Percentiles rank a stretch among this genome's conserved stretches.
phyloP scores from a whole-genome alignment of 1,140 invertebrate species.

The Drosophila serrata region DNA sequence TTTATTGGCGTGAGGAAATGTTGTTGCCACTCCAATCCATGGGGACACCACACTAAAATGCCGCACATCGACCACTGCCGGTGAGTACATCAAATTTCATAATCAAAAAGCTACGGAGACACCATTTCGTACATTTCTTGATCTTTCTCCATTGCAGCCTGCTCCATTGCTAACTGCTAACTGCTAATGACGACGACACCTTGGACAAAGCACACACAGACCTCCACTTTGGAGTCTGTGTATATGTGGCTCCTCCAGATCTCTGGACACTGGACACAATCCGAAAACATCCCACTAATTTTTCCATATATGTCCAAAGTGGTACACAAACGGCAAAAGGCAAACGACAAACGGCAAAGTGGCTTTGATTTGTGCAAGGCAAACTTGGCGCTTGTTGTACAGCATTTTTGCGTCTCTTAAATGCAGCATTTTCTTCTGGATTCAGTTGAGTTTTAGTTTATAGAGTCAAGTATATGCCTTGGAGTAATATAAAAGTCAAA shows the following conservation, averaged over 20 bases:
- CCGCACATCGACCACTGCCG: not conserved
- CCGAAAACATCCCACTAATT: constrained; percentile 80
- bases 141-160: constrained; percentile 42
- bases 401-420: constrained; percentile 72
- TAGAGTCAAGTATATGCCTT: constrained; percentile 8
- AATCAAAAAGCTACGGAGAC: constrained; percentile 42
- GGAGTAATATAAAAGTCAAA: constrained; percentile 50
- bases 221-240: constrained; percentile 15
- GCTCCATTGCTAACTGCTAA: constrained; percentile 9
- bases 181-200: constrained; percentile 79
- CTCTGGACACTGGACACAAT: constrained; percentile 23
- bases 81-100: constrained; percentile 72
- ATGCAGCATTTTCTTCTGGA: constrained; percentile 32
- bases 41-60: constrained; percentile 29
- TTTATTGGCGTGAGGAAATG: constrained; percentile 80
- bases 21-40: constrained; percentile 46
- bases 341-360: constrained; percentile 36
- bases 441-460: constrained; percentile 32
- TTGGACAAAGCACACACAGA: too few species aligned
- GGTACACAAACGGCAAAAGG: constrained; percentile 59
- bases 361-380: constrained; percentile 65
- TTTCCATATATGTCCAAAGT: constrained; percentile 79
- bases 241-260: not conserved
- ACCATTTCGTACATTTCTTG: constrained; percentile 40
- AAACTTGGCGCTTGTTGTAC: constrained; percentile 82